These are phyloP conservation scores for Microtus obscurus DNA, from an alignment of 2,797 vertebrate species.

Conservation along the genomic window DNA sequence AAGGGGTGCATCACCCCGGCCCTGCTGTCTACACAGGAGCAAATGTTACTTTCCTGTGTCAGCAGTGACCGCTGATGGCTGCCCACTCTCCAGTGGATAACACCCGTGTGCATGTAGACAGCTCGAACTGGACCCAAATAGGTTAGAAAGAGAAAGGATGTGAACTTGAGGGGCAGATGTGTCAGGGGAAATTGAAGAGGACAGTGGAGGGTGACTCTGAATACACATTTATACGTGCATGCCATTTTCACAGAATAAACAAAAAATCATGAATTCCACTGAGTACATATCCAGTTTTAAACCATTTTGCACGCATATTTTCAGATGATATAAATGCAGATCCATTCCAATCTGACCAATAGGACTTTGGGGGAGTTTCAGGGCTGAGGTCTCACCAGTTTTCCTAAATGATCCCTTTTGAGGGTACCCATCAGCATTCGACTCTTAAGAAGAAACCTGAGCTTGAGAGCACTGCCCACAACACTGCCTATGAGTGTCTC, in stretches of 20 bases:
- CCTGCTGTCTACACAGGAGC: background rate
- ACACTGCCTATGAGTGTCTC: background rate
- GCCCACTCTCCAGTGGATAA: background rate
- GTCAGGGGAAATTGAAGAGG: background rate
- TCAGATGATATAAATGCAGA: background rate
- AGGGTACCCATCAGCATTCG: background rate
- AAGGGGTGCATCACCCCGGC: accelerated
- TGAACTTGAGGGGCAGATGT: background rate
- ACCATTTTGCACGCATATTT: background rate
- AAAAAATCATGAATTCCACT: background rate
- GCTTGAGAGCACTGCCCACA: background rate
- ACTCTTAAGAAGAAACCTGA: background rate
- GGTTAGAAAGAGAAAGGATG: background rate
- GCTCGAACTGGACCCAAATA: background rate
- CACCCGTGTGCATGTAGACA: background rate
- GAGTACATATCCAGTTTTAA: background rate
- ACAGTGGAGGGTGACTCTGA: background rate
- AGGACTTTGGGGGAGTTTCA: background rate
- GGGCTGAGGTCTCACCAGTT: background rate
- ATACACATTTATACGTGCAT: background rate
- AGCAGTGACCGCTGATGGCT: background rate
- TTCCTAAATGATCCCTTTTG: background rate
- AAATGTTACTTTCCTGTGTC: background rate
- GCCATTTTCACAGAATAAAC: background rate
- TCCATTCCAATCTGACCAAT: slow-evolving; percentile 1